Conservation (phyloP, 2,888 invertebrate species). For the Reticulitermes lucifugus region DNA sequence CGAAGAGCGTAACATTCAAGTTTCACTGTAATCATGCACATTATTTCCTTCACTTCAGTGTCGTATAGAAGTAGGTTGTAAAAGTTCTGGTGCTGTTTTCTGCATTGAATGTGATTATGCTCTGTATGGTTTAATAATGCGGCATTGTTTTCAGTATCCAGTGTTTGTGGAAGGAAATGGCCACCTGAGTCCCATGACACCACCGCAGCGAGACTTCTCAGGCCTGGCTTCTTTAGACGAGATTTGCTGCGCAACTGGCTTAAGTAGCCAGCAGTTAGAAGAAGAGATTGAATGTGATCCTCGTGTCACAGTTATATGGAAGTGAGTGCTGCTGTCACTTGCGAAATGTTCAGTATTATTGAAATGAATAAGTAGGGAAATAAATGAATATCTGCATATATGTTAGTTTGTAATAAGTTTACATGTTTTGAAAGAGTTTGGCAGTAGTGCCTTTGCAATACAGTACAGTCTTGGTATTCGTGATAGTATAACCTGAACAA, state of each 20-base stretch:
- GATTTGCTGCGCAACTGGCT: conserved; percentile 36
- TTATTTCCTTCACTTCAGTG: too few relatives aligned
- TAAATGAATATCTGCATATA: neutral
- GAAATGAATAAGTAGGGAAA: neutral
- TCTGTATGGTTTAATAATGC: neutral
- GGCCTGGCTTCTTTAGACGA: conserved; percentile 42
- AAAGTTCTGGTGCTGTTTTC: too few relatives aligned
- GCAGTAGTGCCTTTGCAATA: too few relatives aligned
- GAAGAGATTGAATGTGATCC: conserved; percentile 43
- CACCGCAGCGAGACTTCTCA: conserved; percentile 7
- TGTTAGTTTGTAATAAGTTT: neutral
- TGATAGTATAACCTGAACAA: too few relatives aligned
- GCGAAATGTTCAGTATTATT: neutral
- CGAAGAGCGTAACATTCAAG: too few relatives aligned
- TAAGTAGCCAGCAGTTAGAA: conserved; percentile 39
- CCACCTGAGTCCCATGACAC: conserved; percentile 8
- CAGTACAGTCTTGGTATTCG: too few relatives aligned
- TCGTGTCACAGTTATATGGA: conserved; percentile 41
- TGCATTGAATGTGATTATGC: neutral
- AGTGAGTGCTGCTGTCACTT: neutral
- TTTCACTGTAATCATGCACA: too few relatives aligned
- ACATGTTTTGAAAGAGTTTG: neutral
- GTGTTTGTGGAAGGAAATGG: conserved; percentile 35
- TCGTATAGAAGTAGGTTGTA: too few relatives aligned
- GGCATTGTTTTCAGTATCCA: conserved; percentile 39